These are phyloP conservation scores for Blastobasis adustella DNA, from an alignment of 2,888 invertebrate species.

Conservation along the genomic window DNA sequence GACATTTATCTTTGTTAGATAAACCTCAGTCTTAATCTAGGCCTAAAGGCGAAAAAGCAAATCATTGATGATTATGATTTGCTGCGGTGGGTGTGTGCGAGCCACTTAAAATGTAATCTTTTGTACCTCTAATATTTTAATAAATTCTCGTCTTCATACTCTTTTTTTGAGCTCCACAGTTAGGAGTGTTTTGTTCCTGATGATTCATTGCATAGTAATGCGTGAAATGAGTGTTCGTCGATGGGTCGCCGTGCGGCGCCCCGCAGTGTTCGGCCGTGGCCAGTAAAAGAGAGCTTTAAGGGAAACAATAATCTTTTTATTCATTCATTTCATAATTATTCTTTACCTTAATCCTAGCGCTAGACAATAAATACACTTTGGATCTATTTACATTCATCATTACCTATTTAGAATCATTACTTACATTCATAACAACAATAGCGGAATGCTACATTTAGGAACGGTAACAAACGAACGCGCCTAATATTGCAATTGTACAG, in stretches of 20 bases:
- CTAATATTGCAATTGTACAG: constrained; percentile 36
- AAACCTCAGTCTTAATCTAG: no score
- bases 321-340: constrained; percentile 43
- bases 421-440: constrained; percentile 23
- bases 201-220: background rate
- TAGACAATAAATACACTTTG: constrained; percentile 66
- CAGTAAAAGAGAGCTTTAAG: constrained; percentile 40
- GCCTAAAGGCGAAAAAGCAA: no score
- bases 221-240: background rate
- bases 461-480: constrained; percentile 18
- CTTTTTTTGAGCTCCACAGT: no score
- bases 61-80: no score
- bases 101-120: no score
- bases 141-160: no score
- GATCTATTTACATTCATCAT: constrained; percentile 53
- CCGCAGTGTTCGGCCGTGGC: constrained; percentile 3
- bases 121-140: no score
- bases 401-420: constrained; percentile 15
- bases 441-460: constrained; percentile 49
- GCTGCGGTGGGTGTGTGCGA: no score
- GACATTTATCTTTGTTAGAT: no score
- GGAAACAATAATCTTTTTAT: constrained; percentile 46
- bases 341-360: constrained; percentile 40
- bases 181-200: background rate
- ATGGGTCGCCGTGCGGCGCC: background rate